These are phyloP conservation scores for Neotoma lepida DNA, from an alignment of 2,113 vertebrate species.

Conservation along the genomic window DNA sequence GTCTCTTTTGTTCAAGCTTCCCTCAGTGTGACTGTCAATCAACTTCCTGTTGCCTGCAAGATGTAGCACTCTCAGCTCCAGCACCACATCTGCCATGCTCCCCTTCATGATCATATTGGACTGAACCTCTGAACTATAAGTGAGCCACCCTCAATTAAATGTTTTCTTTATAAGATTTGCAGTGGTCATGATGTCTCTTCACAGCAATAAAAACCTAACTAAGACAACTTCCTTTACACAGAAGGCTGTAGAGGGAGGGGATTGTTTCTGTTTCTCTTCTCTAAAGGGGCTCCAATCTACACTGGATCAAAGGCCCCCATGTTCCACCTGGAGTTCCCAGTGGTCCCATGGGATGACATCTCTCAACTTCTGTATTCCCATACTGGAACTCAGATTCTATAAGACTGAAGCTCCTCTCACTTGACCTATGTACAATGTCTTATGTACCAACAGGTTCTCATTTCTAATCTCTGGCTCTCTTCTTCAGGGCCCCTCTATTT, in stretches of 20 bases:
- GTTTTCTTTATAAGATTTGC: too few species aligned
- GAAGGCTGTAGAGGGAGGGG: not conserved
- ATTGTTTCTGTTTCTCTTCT: not conserved
- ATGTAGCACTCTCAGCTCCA: too few species aligned
- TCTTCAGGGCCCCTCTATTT: not conserved
- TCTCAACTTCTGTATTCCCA: not conserved
- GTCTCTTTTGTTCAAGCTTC: too few species aligned
- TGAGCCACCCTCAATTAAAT: too few species aligned
- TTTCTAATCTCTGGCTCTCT: not conserved
- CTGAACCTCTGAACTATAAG: too few species aligned
- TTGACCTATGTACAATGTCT: not conserved
- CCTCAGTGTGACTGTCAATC: too few species aligned
- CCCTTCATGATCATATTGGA: too few species aligned
- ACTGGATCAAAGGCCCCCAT: not conserved
- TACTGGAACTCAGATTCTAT: not conserved
- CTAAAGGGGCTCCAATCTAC: not conserved
- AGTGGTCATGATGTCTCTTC: too few species aligned
- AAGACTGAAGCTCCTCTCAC: not conserved
- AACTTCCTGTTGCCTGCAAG: too few species aligned
- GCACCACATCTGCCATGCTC: too few species aligned
- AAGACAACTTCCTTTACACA: not conserved
- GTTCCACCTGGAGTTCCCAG: not conserved
- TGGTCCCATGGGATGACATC: not conserved
- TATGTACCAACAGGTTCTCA: not conserved
- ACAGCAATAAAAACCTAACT: not conserved